phyloP scores from a whole-genome alignment of 1,140 invertebrate genomes.

The Acromyrmex echinatior region DNA sequence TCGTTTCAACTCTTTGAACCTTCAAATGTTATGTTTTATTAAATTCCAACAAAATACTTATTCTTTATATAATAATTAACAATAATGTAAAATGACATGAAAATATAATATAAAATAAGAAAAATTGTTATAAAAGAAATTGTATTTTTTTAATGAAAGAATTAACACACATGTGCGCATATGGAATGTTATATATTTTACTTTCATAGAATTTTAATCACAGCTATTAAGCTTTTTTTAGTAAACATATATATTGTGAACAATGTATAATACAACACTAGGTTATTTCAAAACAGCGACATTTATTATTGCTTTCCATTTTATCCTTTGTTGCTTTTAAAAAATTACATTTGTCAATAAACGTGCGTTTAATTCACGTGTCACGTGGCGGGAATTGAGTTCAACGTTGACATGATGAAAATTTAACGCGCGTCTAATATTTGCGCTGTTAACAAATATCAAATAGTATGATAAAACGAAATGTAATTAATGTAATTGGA shows the following conservation, averaged over 20 bases:
- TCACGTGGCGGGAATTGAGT: neutral
- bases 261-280: neutral
- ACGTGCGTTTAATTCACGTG: slow-evolving; percentile 16
- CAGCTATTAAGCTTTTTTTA: slow-evolving; percentile 2
- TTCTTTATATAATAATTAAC: neutral
- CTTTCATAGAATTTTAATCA: neutral
- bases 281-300: slow-evolving; percentile 2
- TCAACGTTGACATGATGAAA: slow-evolving; percentile 44
- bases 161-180: neutral
- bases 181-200: neutral
- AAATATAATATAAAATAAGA: neutral
- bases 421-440: slow-evolving; percentile 53
- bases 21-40: neutral
- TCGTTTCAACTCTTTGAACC: neutral
- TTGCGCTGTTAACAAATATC: slow-evolving; percentile 55
- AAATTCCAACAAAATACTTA: neutral
- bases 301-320: too few species aligned
- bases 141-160: neutral
- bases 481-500: slow-evolving; percentile 60
- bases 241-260: neutral
- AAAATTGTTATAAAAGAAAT: neutral
- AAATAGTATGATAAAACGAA: slow-evolving; percentile 57
- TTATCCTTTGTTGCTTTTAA: neutral
- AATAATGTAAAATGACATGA: neutral
- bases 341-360: slow-evolving; percentile 37